Evolutionary conservation across 1,140 invertebrate species (phyloP).

Genomic region (Aphelenchoides fujianensis): DNA sequence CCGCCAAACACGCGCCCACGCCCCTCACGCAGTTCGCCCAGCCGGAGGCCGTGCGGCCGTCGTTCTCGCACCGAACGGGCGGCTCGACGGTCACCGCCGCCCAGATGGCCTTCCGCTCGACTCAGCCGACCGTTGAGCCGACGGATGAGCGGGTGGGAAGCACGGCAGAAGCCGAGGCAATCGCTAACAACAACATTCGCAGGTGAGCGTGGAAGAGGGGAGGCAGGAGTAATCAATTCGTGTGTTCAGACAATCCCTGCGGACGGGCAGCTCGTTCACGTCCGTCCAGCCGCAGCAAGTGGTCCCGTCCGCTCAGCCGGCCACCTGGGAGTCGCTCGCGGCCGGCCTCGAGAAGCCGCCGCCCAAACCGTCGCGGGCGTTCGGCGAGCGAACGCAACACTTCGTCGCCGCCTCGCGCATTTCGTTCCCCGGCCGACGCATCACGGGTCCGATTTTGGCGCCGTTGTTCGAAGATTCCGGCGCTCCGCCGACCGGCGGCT

Average conservation of each 20-base stretch:
- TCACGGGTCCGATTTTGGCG: constrained; percentile 10
- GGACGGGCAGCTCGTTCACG: neutral
- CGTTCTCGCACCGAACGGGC: neutral
- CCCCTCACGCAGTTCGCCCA: neutral
- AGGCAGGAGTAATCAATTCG: neutral
- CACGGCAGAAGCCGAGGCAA: neutral
- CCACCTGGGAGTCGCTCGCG: neutral
- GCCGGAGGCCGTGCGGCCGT: neutral
- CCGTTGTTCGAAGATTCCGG: constrained; percentile 9
- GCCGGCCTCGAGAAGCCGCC: constrained; percentile 15
- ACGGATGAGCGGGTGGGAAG: neutral
- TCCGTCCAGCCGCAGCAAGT: too few species aligned
- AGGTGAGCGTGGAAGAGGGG: neutral
- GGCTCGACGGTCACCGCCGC: constrained; percentile 3
- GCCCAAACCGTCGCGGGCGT: constrained; percentile 4
- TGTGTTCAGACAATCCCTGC: neutral
- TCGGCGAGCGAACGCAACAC: constrained; percentile 14
- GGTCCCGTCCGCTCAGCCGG: neutral
- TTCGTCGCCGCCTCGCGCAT: neutral
- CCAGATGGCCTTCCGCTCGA: constrained; percentile 18
- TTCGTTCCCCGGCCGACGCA: neutral
- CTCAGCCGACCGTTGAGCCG: constrained; percentile 6
- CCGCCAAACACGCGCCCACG: neutral
- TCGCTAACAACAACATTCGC: constrained; percentile 15
- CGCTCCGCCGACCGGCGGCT: neutral